Evolutionary conservation across 2,888 invertebrate genomes (phyloP), one percentile per base, ranked within the genome.

Genomic region (Drosophila nigritarsus): DNA sequence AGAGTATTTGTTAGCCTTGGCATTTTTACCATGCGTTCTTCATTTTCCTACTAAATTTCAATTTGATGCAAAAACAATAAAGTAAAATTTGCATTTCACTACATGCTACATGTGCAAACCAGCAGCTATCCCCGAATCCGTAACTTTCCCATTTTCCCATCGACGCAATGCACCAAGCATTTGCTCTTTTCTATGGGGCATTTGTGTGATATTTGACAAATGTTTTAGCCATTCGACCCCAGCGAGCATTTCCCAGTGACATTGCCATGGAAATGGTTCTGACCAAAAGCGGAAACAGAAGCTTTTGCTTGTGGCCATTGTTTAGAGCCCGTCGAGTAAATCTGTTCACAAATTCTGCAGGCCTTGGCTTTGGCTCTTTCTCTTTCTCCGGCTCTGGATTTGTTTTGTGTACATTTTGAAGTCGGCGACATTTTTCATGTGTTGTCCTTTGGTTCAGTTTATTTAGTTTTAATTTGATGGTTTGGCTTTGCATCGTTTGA

Each of bases 391-490:
- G 34, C 48, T 45, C 5, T 58, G 18, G 30, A 58, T 63, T 63
- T 29, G 34, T 45, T 13, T 51, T 34, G 58, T 60, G 56, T 53
- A 27, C 38, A 36, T 67, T 74, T 74, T 49, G 24, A 54, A 49
- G 48, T 54, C 54, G 55, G 62, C 65, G 66, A 78, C 60, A 76
- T 64, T 75, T 77, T 58, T 80, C 65, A 63, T 65, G 72, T 67
- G 66, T 65, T 72, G 78, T 58, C 51, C 63, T 77, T 70, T 64
- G 65, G 61, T 38, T 34, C 51, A 45, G 61, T 72, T 79, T 82
- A 80, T 90, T 85, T 86, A 78, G 53, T 80, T 88, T 85, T 63
- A 65, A 85, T 82, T 85, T 86, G 70, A 68, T 64, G 72, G 45
- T 38, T 59, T 81, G 32, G 50, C 64, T 75, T 72, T 65, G 55